Evolutionary conservation across 2,888 invertebrate genomes (phyloP), one percentile per base, ranked within the genome.

Genomic region (Diploptera punctata): DNA sequence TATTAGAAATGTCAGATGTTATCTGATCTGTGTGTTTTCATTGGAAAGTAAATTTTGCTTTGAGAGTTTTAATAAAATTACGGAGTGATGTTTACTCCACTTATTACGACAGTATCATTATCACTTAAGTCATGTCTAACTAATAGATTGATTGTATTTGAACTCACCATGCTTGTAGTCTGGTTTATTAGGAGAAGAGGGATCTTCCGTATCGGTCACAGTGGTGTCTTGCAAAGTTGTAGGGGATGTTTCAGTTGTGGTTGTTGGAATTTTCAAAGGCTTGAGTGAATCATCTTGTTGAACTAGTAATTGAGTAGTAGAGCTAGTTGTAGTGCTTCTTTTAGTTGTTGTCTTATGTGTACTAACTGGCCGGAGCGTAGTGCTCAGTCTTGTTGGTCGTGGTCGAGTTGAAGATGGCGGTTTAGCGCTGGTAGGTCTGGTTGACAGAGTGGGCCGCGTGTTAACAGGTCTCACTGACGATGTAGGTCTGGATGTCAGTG

Each of bases 161-260:
- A n/a, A n/a, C n/a, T n/a, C n/a, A 84, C 84, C 82, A 78, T 81
- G 81, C 79, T 81, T 82, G 78, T 82, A 84, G 75, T 83, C 81
- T 52, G 75, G 75, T 3, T 73, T 77, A 75, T 78, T 79, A 70
- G 76, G 61, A 4, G 79, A 77, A 10, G 78, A 73, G 7, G 76
- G 7, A 78, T 79, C 18, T 76, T 76, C 13, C 74, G 72, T 38
- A 76, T 75, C 2, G 76, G 77, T 7, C 82, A 79, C 1, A 83
- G 75, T 67, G 82, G 83, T 71, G 81, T 84, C n/a, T 82, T 82
- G 3, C 0, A 80, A 83, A 3, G 83, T 81, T 21, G 83, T 81
- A 29, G 78, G 75, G 33, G 75, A 77, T 7, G 80, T 79, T 7
- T 80, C 78, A 16, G 83, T 82, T 75, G 80, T 81, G n/a, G 78